These are phyloP conservation scores for Rosalia funebris DNA, from an alignment of 2,888 invertebrate species.

Conservation along the genomic window DNA sequence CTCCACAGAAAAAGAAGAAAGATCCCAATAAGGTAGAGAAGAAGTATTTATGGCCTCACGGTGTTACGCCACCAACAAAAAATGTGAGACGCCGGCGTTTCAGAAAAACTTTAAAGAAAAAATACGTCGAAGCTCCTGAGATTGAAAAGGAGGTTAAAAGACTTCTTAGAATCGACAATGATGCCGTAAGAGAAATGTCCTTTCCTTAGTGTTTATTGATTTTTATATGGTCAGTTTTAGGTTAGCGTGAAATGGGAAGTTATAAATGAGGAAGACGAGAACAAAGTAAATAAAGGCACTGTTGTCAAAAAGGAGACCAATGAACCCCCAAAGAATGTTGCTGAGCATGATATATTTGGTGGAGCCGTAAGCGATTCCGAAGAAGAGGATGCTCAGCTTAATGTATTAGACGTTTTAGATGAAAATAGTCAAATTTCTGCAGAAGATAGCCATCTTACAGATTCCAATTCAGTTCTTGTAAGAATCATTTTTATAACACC, in stretches of 20 bases:
- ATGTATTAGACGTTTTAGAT: slow-evolving; percentile 78
- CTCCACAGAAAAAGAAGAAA: slow-evolving; percentile 83
- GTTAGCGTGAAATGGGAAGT: slow-evolving; percentile 85
- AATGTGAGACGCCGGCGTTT: slow-evolving; percentile 93
- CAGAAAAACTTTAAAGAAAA: slow-evolving; percentile 94
- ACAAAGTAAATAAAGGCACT: slow-evolving; percentile 64
- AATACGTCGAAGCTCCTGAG: slow-evolving; percentile 96
- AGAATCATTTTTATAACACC: slow-evolving; percentile 25
- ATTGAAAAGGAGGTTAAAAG: slow-evolving; percentile 98
- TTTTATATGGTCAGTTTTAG: slow-evolving; percentile 36
- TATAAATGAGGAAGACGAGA: slow-evolving; percentile 86
- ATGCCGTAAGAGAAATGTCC: slow-evolving; percentile 78
- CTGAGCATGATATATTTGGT: slow-evolving; percentile 90
- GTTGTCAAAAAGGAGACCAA: slow-evolving; percentile 61
- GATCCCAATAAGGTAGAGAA: slow-evolving; percentile 84
- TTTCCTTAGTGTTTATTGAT: neutral
- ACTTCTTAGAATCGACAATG: slow-evolving; percentile 89
- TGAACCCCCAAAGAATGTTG: slow-evolving; percentile 62
- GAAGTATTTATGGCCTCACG: slow-evolving; percentile 94
- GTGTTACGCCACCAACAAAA: slow-evolving; percentile 94
- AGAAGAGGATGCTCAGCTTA: slow-evolving; percentile 74
- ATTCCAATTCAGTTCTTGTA: slow-evolving; percentile 71
- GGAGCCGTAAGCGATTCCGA: slow-evolving; percentile 93
- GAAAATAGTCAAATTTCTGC: slow-evolving; percentile 80
- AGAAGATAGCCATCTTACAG: slow-evolving; percentile 79